Conservation (phyloP, 2,113 vertebrate species). For the Neogobius melanostomus region DNA sequence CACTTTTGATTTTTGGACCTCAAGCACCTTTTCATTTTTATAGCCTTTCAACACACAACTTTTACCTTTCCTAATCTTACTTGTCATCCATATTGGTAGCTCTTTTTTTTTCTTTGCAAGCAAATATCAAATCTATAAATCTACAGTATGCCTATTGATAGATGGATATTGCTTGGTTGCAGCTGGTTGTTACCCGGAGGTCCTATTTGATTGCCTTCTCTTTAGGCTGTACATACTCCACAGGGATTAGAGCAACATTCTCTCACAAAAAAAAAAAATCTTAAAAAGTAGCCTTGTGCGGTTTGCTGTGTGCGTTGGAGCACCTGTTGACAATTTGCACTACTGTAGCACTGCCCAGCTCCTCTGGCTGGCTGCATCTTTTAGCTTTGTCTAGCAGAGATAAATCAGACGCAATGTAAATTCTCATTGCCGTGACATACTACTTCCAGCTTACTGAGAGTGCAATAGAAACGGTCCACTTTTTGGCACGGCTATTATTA, state of each 20-base stretch:
- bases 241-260: conserved; percentile 14
- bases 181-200: conserved; percentile 21
- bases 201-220: conserved; percentile 14
- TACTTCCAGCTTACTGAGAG: conserved; percentile 26
- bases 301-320: neutral
- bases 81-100: neutral
- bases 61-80: conserved; percentile 3
- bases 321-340: conserved; percentile 41
- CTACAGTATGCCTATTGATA: conserved; percentile 14
- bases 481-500: conserved; percentile 29
- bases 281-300: conserved; percentile 1
- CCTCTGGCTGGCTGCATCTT: conserved; percentile 20
- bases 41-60: neutral
- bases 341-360: conserved; percentile 20
- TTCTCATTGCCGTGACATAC: conserved; percentile 28
- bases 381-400: conserved; percentile 24
- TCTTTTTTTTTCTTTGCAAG: neutral
- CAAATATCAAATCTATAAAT: conserved; percentile 4
- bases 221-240: conserved; percentile 3
- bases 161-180: conserved; percentile 12
- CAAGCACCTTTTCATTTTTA: conserved; percentile 5
- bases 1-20: conserved; percentile 26
- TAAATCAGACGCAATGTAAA: conserved; percentile 42
- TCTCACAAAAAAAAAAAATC: neutral
- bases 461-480: neutral